These are phyloP conservation scores for Andrena marginata DNA, from an alignment of 2,888 invertebrate species.

Conservation along the genomic window DNA sequence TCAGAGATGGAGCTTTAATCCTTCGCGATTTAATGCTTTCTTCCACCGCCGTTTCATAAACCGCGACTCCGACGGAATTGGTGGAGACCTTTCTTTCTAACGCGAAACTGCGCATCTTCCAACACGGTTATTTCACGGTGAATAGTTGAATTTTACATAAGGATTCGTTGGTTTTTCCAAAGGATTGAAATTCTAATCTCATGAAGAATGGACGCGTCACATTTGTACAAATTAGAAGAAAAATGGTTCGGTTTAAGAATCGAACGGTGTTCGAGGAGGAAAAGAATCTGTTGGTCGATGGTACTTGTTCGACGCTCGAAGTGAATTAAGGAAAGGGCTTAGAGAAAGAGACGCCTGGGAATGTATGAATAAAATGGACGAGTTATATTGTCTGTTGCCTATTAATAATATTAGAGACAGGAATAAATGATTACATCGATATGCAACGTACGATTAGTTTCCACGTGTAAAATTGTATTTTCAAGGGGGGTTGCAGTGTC, in stretches of 20 bases:
- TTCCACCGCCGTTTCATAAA: background rate
- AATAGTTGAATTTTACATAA: background rate
- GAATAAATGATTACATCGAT: conserved; percentile 10
- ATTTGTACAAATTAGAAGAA: conserved; percentile 56
- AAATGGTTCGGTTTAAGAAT: conserved; percentile 25
- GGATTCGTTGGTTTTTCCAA: background rate
- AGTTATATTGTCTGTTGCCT: conserved; percentile 38
- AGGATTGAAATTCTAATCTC: conserved; percentile 29
- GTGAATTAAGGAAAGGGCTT: background rate
- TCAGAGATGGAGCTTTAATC: conserved; percentile 40
- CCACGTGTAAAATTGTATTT: conserved; percentile 50
- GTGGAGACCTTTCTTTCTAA: background rate
- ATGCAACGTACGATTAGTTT: conserved; percentile 28
- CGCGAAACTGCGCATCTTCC: background rate
- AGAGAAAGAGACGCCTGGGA: conserved; percentile 5
- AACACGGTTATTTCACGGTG: no score
- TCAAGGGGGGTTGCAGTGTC: conserved; percentile 25
- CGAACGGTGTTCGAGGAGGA: conserved; percentile 15
- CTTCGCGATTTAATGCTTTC: conserved; percentile 2
- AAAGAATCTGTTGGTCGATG: background rate
- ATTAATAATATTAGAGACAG: conserved; percentile 31
- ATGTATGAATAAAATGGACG: conserved; percentile 14
- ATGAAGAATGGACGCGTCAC: conserved; percentile 9
- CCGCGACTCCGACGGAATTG: background rate
- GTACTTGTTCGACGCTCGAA: conserved; percentile 26